These are phyloP conservation scores for Ctenopoma kingsleyae DNA, from an alignment of 2,797 vertebrate species.

Conservation along the genomic window DNA sequence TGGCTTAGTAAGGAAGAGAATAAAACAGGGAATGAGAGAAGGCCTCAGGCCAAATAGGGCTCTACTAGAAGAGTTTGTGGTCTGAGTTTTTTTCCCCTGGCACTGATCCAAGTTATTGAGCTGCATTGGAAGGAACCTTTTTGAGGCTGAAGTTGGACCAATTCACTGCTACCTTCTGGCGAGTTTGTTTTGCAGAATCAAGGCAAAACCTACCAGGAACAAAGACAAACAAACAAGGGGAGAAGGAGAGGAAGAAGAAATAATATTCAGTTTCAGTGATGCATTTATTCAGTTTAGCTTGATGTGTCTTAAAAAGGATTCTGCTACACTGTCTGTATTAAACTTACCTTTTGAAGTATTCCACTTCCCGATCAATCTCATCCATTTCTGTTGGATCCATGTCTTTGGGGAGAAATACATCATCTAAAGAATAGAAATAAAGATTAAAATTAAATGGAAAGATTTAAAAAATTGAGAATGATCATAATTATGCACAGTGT, in stretches of 20 bases:
- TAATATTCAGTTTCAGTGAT: neutral
- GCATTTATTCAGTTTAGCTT: neutral
- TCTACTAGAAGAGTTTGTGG: constrained; percentile 78
- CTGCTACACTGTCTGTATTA: neutral
- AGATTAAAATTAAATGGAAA: constrained; percentile 13
- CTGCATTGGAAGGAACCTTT: constrained; percentile 95
- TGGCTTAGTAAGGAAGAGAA: constrained; percentile 76
- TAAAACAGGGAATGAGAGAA: constrained; percentile 79
- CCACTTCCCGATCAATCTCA: constrained; percentile 98
- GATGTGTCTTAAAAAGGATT: neutral
- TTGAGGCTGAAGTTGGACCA: constrained; percentile 99
- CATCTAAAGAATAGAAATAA: constrained; percentile 85
- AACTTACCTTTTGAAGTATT: constrained; percentile 96
- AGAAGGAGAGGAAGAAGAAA: neutral
- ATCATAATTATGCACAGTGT: neutral
- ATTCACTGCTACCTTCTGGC: constrained; percentile 98
- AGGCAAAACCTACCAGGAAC: constrained; percentile 92
- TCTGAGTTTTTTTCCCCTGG: constrained; percentile 54
- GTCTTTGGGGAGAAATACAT: constrained; percentile 99
- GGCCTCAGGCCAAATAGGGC: constrained; percentile 77
- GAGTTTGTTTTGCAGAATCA: constrained; percentile 98
- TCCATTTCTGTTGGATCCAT: constrained; percentile 96
- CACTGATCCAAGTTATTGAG: constrained; percentile 89
- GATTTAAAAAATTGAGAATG: neutral
- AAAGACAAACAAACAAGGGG: constrained; percentile 17